Evolutionary conservation across 2,797 vertebrate genomes (phyloP), one percentile per base, ranked within the genome.

Genomic region (Eulemur rubriventer): DNA sequence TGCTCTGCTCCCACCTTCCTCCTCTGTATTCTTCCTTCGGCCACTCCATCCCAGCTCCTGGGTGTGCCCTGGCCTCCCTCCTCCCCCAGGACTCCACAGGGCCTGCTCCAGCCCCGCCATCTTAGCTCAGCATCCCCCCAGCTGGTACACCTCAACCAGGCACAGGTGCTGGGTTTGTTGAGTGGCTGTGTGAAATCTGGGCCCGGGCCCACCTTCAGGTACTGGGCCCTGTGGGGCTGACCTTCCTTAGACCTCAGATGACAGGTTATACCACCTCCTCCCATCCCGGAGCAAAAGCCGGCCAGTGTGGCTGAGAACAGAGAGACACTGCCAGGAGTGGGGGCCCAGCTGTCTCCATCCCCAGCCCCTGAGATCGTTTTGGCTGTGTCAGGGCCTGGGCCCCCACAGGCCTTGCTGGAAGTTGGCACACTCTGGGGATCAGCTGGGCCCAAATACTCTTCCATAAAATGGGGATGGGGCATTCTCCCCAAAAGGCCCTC

Each of bases 391-490:
- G 38, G 59, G 33, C 35, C 35, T 41, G 38, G 90, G 7, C 28
- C 65, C 41, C 81, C 16, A 8, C 50, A 55, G 86, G 46, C 33
- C 59, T 48, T 63, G 10, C 52, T 41, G 28, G 43, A 41, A 22
- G 26, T 2, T 6, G 65, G 65, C 43, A 59, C 12, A 2, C n/a
- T 48, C 48, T 12, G 16, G 72, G 72, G 35, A 38, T 57, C n/a
- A 20, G 17, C 38, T 2, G 41, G 73, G 33, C 43, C 96, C 97
- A 93, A 78, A 89, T 96, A 95, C 95, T 97, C 96, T 91, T 97
- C 96, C 89, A 63, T 30, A 96, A 91, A 52, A 73, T 16, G 28
- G 4, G 80, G 41, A 55, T 12, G 35, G 33, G 82, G 73, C 43
- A 30, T 30, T 61, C 41, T 78, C 73, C 81, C 67, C 22, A 18